phyloP scores from a whole-genome alignment of 2,113 vertebrate species.

The Bubo bubo region DNA sequence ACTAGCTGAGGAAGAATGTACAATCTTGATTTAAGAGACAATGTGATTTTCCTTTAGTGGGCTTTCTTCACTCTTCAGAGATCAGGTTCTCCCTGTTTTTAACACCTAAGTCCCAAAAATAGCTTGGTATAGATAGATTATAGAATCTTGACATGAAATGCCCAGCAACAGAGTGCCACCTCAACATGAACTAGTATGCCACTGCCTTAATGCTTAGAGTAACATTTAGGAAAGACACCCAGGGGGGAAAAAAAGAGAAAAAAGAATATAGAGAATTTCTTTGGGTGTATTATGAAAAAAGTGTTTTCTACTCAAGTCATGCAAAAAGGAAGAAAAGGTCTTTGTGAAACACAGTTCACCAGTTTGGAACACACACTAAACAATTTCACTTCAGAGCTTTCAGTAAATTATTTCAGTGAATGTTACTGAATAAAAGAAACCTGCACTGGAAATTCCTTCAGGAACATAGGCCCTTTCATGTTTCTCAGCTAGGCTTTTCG shows the following conservation, averaged over 20 bases:
- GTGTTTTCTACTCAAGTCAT: conserved; percentile 54
- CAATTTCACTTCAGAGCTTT: conserved; percentile 51
- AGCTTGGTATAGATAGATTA: background rate
- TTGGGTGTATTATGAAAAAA: background rate
- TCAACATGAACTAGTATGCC: background rate
- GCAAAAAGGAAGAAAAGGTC: conserved; percentile 49
- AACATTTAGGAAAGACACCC: background rate
- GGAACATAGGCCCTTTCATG: conserved; percentile 60
- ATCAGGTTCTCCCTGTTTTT: background rate
- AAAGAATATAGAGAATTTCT: background rate
- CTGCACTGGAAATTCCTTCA: conserved; percentile 58
- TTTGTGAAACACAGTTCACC: conserved; percentile 48
- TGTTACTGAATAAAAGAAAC: conserved; percentile 47
- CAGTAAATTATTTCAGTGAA: conserved; percentile 56
- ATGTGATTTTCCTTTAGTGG: background rate
- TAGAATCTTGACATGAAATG: background rate
- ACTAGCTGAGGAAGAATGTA: background rate
- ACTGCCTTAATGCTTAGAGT: background rate
- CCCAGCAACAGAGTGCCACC: background rate
- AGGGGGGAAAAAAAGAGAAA: background rate
- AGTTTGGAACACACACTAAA: conserved; percentile 51
- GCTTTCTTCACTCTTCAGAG: background rate
- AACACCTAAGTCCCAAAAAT: background rate
- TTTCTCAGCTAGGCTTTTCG: background rate
- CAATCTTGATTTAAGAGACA: background rate